Conservation (phyloP, 2,888 invertebrate genomes). For the Volucella inflata region DNA sequence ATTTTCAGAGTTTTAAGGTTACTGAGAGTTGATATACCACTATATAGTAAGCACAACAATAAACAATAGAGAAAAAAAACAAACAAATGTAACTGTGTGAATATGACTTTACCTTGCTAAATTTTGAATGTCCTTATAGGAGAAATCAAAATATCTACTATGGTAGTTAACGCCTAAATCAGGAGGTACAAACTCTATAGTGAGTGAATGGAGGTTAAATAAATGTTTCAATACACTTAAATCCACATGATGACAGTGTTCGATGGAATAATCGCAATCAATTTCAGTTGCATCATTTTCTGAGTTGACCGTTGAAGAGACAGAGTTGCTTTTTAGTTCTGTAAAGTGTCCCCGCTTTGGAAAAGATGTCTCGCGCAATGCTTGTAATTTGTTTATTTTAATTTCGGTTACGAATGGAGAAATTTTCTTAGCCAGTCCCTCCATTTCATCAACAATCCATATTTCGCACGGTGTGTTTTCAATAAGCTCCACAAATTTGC, state of each 20-base stretch:
- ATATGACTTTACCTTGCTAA: constrained; percentile 76
- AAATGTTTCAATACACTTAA: constrained; percentile 79
- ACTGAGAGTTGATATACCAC: constrained; percentile 76
- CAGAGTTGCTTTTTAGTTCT: no score
- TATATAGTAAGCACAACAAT: constrained; percentile 44
- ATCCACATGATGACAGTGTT: constrained; percentile 80
- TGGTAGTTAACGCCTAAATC: constrained; percentile 77
- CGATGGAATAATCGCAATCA: constrained; percentile 78
- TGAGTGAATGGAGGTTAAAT: constrained; percentile 76
- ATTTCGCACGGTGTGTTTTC: constrained; percentile 79
- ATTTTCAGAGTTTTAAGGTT: constrained; percentile 79
- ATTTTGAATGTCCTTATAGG: constrained; percentile 78
- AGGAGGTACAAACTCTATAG: constrained; percentile 80
- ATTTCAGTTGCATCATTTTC: constrained; percentile 62
- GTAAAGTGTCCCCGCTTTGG: constrained; percentile 38
- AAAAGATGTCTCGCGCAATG: constrained; percentile 77
- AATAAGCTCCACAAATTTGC: constrained; percentile 80
- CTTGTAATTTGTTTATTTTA: constrained; percentile 79
- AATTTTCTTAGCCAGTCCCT: constrained; percentile 76
- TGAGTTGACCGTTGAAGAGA: no score
- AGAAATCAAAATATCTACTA: constrained; percentile 79
- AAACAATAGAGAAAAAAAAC: neutral
- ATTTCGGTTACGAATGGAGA: constrained; percentile 77
- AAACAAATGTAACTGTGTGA: neutral
- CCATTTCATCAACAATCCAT: constrained; percentile 79